Evolutionary conservation across 2,888 invertebrate genomes (phyloP).

Genomic region (Volucella inanis): DNA sequence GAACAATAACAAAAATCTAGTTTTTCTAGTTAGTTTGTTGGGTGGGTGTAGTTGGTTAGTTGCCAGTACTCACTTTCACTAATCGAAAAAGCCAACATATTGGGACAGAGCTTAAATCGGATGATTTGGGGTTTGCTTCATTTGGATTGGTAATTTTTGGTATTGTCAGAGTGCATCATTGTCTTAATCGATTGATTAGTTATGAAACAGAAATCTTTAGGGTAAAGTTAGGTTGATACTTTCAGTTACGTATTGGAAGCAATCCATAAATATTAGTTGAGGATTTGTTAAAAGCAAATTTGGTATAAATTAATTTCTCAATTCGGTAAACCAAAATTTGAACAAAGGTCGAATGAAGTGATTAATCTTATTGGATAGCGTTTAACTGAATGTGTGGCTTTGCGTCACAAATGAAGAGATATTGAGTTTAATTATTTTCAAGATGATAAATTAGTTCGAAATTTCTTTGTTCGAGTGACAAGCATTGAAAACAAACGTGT

Average conservation of each 20-base stretch:
- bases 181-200: neutral
- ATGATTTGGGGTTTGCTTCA: neutral
- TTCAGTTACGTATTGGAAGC: too few relatives aligned
- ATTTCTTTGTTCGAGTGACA: too few relatives aligned
- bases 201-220: neutral
- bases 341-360: neutral
- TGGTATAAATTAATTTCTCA: neutral
- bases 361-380: constrained; percentile 1
- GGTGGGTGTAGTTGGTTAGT: neutral
- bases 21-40: constrained; percentile 1
- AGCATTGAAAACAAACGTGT: too few relatives aligned
- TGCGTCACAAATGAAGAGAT: too few relatives aligned
- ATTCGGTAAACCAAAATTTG: neutral
- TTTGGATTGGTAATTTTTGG: neutral
- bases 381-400: neutral
- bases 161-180: constrained; percentile 23
- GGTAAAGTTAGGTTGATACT: neutral
- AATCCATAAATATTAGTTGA: neutral
- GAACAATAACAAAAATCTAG: constrained; percentile 6
- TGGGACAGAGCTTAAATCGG: neutral
- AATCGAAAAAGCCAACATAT: neutral
- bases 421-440: too few relatives aligned
- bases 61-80: constrained; percentile 36
- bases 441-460: too few relatives aligned
- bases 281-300: neutral